Percentiles rank a stretch among this genome's conserved stretches.
These are phyloP conservation scores for Amphibalanus amphitrite DNA, from an alignment of 1,140 invertebrate species.

Conservation along the genomic window DNA sequence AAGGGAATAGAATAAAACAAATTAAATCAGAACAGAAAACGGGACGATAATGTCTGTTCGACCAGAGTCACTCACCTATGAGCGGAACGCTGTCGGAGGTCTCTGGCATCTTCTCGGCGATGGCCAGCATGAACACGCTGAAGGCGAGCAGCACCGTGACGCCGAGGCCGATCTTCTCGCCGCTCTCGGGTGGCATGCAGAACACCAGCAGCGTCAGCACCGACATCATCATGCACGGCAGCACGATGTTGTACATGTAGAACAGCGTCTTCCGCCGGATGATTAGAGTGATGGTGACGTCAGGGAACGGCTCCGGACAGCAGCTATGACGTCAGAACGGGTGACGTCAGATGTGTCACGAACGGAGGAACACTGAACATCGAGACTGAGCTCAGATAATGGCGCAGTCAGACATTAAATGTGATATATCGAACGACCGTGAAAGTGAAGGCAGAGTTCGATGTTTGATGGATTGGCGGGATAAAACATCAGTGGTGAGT, in stretches of 20 bases:
- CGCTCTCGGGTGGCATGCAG: slow-evolving; percentile 38
- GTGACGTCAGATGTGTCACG: too few species aligned
- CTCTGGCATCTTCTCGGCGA: slow-evolving; percentile 39
- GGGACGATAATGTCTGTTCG: slow-evolving; percentile 14
- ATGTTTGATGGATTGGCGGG: too few species aligned
- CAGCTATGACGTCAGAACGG: too few species aligned
- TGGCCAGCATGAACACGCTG: slow-evolving; percentile 39
- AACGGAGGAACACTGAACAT: too few species aligned
- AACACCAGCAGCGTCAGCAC: slow-evolving; percentile 37
- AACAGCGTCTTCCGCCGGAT: slow-evolving; percentile 30
- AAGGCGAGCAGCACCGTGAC: slow-evolving; percentile 39
- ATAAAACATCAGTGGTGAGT: too few species aligned
- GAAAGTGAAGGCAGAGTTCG: too few species aligned
- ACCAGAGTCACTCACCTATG: slow-evolving; percentile 36
- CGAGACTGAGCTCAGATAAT: too few species aligned
- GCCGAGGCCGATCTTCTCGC: slow-evolving; percentile 39
- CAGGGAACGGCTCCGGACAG: slow-evolving; percentile 37
- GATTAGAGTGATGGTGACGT: slow-evolving; percentile 34
- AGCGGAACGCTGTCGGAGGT: slow-evolving; percentile 40
- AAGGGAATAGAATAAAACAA: too few species aligned
- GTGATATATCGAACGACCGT: too few species aligned
- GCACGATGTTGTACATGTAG: slow-evolving; percentile 34
- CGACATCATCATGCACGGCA: slow-evolving; percentile 40
- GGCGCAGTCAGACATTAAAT: too few species aligned
- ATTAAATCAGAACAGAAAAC: slow-evolving; percentile 12